Base-by-base conservation (phyloP, 2,888 invertebrate species). In the Thymelicus acteon region DNA sequence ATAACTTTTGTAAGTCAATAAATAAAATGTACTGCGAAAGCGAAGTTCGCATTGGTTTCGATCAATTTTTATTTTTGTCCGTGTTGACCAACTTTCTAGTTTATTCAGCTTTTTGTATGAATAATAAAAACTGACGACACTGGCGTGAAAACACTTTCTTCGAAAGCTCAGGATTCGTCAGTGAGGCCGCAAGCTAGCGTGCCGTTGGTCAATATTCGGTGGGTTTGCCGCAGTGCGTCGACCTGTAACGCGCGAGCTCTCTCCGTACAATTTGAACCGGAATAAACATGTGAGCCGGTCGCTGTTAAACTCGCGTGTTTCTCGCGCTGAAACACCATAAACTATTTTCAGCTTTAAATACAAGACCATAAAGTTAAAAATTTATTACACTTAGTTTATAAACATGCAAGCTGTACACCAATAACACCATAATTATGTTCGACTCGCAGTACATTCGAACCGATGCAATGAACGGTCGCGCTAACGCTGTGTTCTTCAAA, bases 391-490 rank as follows among this genome's bases (percentile, higher is more conserved):
- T 24, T 6, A 39, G 40, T 68, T 62, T 57, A 68, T 68, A 68
- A 68, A 68, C 62, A 68, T 61, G 49, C 68, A 68, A 64, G 66
- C 69, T 37, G 60, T 52, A 62, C 61, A 57, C 57, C 31, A 57
- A 57, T 57, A 57, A 57, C 57, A 37, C 54, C 61, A 62, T 68
- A 19, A 19, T 19, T 19, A 68, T 68, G 68, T 61, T 52, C 24
- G 60, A 31, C 57, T 69, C 62, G 68, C 74, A 75, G 74, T 72
- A 70, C 60, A 60, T 65, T 72, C 66, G 52, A 54, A 57, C 62
- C 60, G 74, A 61, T 62, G 69, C 62, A 65, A 65, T 54, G 75
- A 39, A 24, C 72, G 74, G 75, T 72, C 74, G 75, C 72, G 72
- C 72, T 40, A 62, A 65, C 58, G 37, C 49, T 39, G 62, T 67